These are phyloP conservation scores for Gerris lacustris DNA, from an alignment of 2,888 invertebrate species.

Conservation along the genomic window DNA sequence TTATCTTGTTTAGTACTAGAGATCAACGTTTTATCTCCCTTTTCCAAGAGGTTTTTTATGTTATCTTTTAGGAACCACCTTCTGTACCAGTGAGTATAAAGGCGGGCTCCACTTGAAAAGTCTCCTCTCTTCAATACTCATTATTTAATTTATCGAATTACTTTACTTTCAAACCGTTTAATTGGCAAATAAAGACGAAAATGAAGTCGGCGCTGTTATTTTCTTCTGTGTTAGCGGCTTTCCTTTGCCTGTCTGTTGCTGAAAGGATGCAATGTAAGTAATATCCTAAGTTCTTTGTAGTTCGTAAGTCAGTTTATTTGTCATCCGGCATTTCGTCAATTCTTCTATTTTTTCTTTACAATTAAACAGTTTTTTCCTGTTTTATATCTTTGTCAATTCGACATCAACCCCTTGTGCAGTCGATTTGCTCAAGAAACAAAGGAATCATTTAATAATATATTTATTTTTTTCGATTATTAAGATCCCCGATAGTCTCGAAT, in stretches of 20 bases:
- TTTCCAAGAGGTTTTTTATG: neutral
- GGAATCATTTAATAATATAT: too few relatives aligned
- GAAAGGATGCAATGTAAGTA: conserved; percentile 7
- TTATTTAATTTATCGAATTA: conserved; percentile 2
- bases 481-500: too few relatives aligned
- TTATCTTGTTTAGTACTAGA: neutral
- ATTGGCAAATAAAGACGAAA: neutral
- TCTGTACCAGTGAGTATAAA: conserved; percentile 90
- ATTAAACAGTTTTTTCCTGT: neutral
- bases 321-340: neutral
- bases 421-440: too few relatives aligned
- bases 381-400: too few relatives aligned
- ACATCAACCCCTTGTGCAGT: too few relatives aligned
- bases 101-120: conserved; percentile 40
- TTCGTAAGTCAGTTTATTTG: neutral
- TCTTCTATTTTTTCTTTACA: conserved; percentile 2
- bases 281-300: neutral
- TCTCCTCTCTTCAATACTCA: conserved; percentile 5
- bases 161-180: neutral
- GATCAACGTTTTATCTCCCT: neutral
- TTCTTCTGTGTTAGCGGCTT: conserved; percentile 3
- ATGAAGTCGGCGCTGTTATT: conserved; percentile 9
- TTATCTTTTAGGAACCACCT: conserved; percentile 41
- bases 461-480: too few relatives aligned
- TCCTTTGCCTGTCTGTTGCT: conserved; percentile 9